Evolutionary conservation across 2,113 vertebrate genomes (phyloP).

Genomic region (Carassius gibelio): DNA sequence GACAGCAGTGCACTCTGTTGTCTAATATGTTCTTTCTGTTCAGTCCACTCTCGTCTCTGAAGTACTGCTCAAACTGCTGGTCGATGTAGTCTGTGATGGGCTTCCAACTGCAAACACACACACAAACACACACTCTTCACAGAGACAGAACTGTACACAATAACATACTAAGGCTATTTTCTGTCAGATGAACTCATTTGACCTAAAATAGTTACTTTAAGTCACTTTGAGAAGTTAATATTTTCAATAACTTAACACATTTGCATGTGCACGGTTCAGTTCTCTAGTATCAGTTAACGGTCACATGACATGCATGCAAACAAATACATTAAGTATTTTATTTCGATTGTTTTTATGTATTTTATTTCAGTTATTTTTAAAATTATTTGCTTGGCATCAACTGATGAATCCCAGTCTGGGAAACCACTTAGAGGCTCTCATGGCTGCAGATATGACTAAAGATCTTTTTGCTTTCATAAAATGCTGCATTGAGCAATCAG

Average conservation of each 20-base stretch:
- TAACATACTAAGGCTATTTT: background rate
- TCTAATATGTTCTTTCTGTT: too few relatives aligned
- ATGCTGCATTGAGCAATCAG: background rate
- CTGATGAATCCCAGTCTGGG: background rate
- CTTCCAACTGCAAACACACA: constrained; percentile 84
- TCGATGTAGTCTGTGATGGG: constrained; percentile 83
- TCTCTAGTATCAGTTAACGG: background rate
- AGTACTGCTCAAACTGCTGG: too few relatives aligned
- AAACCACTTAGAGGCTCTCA: background rate
- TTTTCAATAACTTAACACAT: background rate
- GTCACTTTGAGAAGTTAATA: background rate
- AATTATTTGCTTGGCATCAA: background rate
- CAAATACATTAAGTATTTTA: too few relatives aligned
- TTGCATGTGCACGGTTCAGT: background rate
- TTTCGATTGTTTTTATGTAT: too few relatives aligned
- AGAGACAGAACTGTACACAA: background rate
- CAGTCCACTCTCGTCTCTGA: too few relatives aligned
- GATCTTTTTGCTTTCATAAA: background rate
- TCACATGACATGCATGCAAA: background rate
- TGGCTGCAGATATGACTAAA: background rate
- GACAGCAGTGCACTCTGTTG: constrained; percentile 78
- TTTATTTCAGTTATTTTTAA: too few relatives aligned
- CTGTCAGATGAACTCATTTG: background rate
- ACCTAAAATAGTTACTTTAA: background rate
- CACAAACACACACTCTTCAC: background rate